phyloP scores from a whole-genome alignment of 2,888 invertebrate species.

The Melipona bicolor region DNA sequence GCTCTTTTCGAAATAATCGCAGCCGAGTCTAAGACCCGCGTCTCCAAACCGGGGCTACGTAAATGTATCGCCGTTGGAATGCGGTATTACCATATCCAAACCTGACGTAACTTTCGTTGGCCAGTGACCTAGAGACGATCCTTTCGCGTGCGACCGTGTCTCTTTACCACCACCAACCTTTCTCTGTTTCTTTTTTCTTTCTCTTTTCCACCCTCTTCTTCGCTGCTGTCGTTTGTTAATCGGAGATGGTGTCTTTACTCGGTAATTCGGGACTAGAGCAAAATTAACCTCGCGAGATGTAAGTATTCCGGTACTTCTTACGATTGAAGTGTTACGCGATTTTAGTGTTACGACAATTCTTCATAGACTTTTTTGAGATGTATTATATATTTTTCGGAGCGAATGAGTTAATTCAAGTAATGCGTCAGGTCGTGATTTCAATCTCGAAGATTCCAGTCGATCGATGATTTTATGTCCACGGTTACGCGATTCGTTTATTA shows the following conservation, averaged over 20 bases:
- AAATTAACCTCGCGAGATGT: too few relatives aligned
- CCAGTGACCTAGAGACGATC: constrained; percentile 81
- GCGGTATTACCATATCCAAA: constrained; percentile 81
- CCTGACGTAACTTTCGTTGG: constrained; percentile 81
- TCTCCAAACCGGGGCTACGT: constrained; percentile 46
- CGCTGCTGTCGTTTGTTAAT: background rate
- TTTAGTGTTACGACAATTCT: too few relatives aligned
- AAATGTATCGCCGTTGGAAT: constrained; percentile 78
- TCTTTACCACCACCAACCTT: constrained; percentile 57
- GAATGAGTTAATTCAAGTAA: background rate
- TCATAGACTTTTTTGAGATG: too few relatives aligned
- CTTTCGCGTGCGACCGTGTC: constrained; percentile 73
- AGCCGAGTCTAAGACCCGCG: constrained; percentile 60
- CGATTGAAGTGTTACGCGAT: too few relatives aligned
- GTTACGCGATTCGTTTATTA: constrained; percentile 66
- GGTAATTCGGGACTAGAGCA: too few relatives aligned
- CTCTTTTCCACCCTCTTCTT: background rate
- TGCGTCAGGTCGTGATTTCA: background rate
- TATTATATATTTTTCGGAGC: too few relatives aligned
- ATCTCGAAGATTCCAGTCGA: background rate
- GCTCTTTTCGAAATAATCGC: constrained; percentile 60
- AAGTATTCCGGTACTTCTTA: too few relatives aligned
- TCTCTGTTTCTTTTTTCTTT: background rate
- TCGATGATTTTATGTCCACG: constrained; percentile 31
- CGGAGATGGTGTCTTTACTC: too few relatives aligned